Conservation (phyloP, 1,140 invertebrate species). For the Trichonephila clavipes region DNA sequence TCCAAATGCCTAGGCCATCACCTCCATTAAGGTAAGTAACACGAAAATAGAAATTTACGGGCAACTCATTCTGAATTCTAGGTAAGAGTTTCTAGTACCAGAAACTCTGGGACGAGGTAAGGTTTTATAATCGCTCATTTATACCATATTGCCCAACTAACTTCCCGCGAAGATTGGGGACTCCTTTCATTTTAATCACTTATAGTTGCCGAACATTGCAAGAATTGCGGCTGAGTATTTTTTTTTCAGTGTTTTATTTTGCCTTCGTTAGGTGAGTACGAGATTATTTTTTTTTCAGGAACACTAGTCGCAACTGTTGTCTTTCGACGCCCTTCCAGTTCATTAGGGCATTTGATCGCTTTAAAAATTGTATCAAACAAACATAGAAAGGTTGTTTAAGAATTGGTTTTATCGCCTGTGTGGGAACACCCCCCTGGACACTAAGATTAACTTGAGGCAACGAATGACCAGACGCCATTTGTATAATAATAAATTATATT, state of each 20-base stretch:
- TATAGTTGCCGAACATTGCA: not conserved
- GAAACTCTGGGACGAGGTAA: conserved; percentile 49
- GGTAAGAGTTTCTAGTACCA: conserved; percentile 19
- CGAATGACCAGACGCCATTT: too few species aligned
- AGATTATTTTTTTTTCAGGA: too few species aligned
- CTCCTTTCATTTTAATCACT: conserved; percentile 43
- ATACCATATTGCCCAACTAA: not conserved
- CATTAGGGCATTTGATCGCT: too few species aligned
- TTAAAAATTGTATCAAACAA: too few species aligned
- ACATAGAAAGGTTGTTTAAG: too few species aligned
- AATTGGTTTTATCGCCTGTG: too few species aligned
- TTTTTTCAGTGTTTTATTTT: not conserved
- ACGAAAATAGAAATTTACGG: conserved; percentile 54
- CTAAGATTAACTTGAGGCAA: too few species aligned
- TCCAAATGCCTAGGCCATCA: not conserved
- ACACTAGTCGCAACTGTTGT: too few species aligned
- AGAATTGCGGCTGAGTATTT: not conserved
- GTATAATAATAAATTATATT: too few species aligned
- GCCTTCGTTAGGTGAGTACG: not conserved
- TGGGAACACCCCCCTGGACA: too few species aligned
- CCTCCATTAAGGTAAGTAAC: conserved; percentile 59
- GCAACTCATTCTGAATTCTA: conserved; percentile 51
- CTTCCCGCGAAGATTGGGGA: not conserved
- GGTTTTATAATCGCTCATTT: conserved; percentile 61
- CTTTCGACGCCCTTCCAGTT: too few species aligned